A percentile compares a stretch with the other conserved stretches of the same genome.
phyloP scores from a whole-genome alignment of 2,888 invertebrate species.

The Pediacus dermestoides region DNA sequence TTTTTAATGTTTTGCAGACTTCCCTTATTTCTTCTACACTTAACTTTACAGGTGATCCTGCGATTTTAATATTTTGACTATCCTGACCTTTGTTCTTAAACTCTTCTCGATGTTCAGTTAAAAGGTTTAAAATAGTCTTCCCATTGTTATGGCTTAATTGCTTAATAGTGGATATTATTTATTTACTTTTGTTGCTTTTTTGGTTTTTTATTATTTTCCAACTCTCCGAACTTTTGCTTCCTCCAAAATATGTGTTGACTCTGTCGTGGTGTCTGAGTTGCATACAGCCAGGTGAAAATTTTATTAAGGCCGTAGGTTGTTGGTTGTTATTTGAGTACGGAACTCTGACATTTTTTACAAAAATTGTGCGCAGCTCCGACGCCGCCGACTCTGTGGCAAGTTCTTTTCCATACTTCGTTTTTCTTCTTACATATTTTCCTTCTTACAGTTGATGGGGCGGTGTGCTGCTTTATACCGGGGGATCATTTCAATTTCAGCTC shows the following conservation, averaged over 20 bases:
- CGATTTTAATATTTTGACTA: not conserved
- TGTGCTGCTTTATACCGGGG: too few species aligned
- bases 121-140: not conserved
- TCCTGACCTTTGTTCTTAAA: not conserved
- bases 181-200: not conserved
- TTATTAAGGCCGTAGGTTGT: too few species aligned
- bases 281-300: too few species aligned
- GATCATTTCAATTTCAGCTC: too few species aligned
- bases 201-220: conserved; percentile 1
- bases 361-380: too few species aligned
- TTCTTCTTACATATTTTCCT: too few species aligned
- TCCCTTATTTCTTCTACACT: conserved; percentile 10
- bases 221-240: not conserved
- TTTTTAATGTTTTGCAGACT: conserved; percentile 8
- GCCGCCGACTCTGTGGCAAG: too few species aligned
- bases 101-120: not conserved
- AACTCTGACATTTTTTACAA: too few species aligned
- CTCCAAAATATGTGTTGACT: conserved; percentile 4
- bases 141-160: not conserved
- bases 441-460: too few species aligned
- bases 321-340: too few species aligned
- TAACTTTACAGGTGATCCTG: conserved; percentile 11
- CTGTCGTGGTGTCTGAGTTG: too few species aligned
- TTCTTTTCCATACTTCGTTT: too few species aligned
- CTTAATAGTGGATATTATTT: not conserved